Base-by-base conservation (phyloP, 1,140 invertebrate species). In the Oncopodura yosiiana region DNA sequence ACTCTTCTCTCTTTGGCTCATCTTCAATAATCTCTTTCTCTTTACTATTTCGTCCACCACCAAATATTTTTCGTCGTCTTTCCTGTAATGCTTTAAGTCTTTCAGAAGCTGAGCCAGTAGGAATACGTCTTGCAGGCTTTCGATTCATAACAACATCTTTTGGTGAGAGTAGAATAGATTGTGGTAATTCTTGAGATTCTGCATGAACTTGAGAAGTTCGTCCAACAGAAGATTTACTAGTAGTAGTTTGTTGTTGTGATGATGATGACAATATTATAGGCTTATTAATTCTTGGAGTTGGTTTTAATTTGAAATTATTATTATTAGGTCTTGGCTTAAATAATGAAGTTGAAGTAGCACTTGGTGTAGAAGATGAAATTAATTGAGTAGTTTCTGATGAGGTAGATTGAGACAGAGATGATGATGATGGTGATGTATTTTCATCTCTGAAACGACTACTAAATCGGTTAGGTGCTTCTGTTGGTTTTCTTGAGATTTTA, bases 121-220 rank as follows among this genome's bases (percentile, higher is more conserved):
- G 58, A 21, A 64, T 61, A 29, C 62, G n/a, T 19, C 62, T 36
- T 4, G 62, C 58, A 9, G 62, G 62, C 32, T 64, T 61, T 21
- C 62, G 29, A 39, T 57, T 58, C 24, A 32, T 23, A 18, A 64
- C 23, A 5, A 64, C 62, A 45, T 64, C 62, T 30, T 61, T 54
- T 6, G 62, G 46, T 19, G 51, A 49, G n/a, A 64, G 27, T 21
- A 27, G 41, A 39, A 64, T 58, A 12, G 49, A 56, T 6, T 46
- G 41, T 3, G 62, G 62, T 19, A 64, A 18, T 14, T 38, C 43
- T 32, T 61, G n/a, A n/a, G n/a, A 56, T 24, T 56, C 55, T 23
- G 37, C 39, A 11, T 11, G n/a, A n/a, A n/a, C 2, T 24, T 23
- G 29, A 5, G 23, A 8, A n/a, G 26, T 24, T 50, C 44, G 2